These are phyloP conservation scores for Uromys caudimaculatus DNA, from an alignment of 2,797 vertebrate species.

Conservation along the genomic window DNA sequence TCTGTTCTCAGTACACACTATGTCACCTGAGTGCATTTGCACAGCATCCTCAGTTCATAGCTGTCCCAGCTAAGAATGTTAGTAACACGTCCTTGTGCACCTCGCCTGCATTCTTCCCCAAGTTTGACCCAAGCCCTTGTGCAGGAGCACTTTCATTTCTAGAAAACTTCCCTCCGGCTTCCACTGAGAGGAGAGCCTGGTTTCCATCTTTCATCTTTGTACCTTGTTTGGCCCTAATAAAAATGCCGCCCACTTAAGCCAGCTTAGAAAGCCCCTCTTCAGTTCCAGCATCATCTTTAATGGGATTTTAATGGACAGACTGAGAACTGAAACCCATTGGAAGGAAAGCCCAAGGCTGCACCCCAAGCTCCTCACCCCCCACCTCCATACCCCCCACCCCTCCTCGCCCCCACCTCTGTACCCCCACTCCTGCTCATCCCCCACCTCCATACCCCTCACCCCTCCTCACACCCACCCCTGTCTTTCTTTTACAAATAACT, in stretches of 20 bases:
- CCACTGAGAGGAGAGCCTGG: background rate
- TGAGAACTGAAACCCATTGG: background rate
- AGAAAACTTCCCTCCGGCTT: background rate
- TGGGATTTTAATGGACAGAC: background rate
- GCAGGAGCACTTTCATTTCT: background rate
- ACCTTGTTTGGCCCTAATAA: background rate
- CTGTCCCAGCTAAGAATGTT: background rate
- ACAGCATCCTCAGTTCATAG: background rate
- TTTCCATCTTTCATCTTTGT: background rate
- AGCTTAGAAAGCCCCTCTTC: background rate
- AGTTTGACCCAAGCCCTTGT: background rate
- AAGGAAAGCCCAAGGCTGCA: slow-evolving; percentile 19
- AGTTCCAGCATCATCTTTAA: slow-evolving; percentile 46
- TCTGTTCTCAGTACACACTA: background rate
- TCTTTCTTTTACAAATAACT: slow-evolving; percentile 66
- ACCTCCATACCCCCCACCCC: background rate
- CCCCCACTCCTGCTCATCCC: background rate
- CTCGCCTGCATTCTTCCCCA: background rate
- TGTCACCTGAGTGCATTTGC: background rate
- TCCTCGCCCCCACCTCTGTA: background rate
- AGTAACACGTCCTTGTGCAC: rapidly evolving
- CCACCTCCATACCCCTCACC: background rate
- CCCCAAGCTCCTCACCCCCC: background rate
- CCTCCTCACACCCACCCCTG: too few relatives aligned
- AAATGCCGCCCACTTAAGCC: background rate